Percentiles rank a stretch among this genome's conserved stretches.
Conservation (phyloP, 1,140 invertebrate species). For the Nomia melanderi region DNA sequence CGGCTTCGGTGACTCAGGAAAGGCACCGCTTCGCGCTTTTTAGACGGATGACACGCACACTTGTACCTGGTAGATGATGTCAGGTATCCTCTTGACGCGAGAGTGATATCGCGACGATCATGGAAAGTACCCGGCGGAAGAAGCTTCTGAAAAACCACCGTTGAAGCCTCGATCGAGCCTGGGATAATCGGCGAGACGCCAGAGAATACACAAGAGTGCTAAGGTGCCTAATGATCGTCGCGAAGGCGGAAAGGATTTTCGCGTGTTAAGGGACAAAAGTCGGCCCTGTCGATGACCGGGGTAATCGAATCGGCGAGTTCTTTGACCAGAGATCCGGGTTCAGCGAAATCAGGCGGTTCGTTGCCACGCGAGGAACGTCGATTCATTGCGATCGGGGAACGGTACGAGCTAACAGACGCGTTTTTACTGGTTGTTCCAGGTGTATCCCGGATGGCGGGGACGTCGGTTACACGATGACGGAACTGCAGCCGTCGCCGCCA, state of each 20-base stretch:
- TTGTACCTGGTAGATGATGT: background rate
- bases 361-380: background rate
- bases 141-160: background rate
- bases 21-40: background rate
- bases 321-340: background rate
- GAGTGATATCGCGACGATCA: background rate
- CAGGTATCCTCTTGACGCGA: background rate
- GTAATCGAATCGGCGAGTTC: background rate
- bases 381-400: too few relatives aligned
- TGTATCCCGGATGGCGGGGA: constrained; percentile 80
- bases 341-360: too few relatives aligned
- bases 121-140: background rate
- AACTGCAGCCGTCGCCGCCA: constrained; percentile 80
- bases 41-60: background rate
- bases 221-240: background rate
- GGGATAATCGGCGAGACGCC: too few relatives aligned
- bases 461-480: constrained; percentile 81
- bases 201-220: too few relatives aligned
- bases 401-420: constrained; percentile 3
- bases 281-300: background rate
- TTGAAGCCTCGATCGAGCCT: background rate
- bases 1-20: too few relatives aligned
- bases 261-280: background rate
- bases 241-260: background rate
- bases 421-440: constrained; percentile 64